Evolutionary conservation across 2,797 vertebrate genomes (phyloP).

Genomic region (Poecilia gillii): DNA sequence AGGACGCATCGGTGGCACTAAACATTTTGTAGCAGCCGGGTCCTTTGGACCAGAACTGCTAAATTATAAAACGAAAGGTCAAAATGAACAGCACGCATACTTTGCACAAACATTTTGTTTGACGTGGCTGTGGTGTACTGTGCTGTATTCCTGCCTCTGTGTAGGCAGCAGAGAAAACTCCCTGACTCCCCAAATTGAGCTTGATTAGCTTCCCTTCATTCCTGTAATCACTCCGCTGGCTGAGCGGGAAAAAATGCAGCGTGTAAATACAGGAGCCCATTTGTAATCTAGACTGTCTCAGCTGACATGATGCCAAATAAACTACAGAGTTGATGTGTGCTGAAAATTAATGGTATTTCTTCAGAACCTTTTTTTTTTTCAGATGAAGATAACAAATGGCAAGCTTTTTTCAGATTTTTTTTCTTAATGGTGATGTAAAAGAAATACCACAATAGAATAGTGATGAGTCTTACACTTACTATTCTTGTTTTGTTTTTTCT

Average conservation of each 20-base stretch:
- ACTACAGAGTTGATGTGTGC: not conserved
- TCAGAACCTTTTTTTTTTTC: not conserved
- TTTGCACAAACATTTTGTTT: not conserved
- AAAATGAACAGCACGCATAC: not conserved
- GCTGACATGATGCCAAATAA: not conserved
- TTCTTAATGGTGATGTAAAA: not conserved
- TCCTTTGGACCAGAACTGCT: not conserved
- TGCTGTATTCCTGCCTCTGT: not conserved
- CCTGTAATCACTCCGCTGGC: not conserved
- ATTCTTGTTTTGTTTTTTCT: conserved; percentile 32
- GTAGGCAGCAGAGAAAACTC: not conserved
- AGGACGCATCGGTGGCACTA: no score
- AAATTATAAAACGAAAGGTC: not conserved
- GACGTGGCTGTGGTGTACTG: not conserved
- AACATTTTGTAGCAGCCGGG: not conserved
- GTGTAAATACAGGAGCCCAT: not conserved
- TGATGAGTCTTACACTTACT: conserved; percentile 1
- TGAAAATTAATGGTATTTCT: not conserved
- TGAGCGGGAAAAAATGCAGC: not conserved
- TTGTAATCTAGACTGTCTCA: not conserved
- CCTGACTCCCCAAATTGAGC: not conserved
- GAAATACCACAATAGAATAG: not conserved
- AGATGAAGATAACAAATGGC: not conserved
- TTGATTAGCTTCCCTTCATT: not conserved
- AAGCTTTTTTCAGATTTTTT: not conserved